These are phyloP conservation scores for Conchocele bisecta DNA, from an alignment of 2,888 invertebrate genomes.

Conservation along the genomic window DNA sequence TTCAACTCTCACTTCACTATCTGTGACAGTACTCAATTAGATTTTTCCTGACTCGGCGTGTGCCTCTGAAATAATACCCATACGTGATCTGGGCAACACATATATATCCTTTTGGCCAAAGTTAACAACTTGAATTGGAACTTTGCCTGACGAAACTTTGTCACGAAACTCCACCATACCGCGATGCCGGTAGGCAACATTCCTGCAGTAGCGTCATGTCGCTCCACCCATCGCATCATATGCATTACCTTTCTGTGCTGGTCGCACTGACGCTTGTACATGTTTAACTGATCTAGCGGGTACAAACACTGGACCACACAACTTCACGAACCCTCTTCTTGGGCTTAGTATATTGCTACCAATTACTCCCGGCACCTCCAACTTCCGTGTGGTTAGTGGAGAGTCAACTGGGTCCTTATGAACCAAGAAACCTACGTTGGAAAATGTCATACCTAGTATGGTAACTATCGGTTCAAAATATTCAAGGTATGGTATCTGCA, in stretches of 20 bases:
- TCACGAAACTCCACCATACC: background rate
- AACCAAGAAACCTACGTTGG: slow-evolving; percentile 24
- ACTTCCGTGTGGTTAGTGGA: slow-evolving; percentile 1
- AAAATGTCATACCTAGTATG: slow-evolving; percentile 2
- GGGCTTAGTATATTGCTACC: slow-evolving; percentile 24
- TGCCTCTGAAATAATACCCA: too few species aligned
- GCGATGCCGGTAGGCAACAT: background rate
- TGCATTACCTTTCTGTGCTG: background rate
- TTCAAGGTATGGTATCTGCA: slow-evolving; percentile 37
- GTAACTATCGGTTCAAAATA: slow-evolving; percentile 21
- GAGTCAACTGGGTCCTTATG: slow-evolving; percentile 14
- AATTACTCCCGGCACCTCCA: slow-evolving; percentile 27
- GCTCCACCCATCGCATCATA: background rate
- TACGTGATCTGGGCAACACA: too few species aligned
- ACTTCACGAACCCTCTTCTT: background rate
- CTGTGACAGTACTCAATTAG: too few species aligned
- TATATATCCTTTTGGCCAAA: background rate
- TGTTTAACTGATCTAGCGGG: background rate
- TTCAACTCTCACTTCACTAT: too few species aligned
- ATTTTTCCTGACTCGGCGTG: too few species aligned
- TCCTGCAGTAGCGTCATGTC: background rate
- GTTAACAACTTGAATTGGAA: background rate
- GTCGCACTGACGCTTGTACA: background rate
- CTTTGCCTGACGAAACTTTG: background rate
- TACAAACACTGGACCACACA: background rate